Evolutionary conservation across 2,113 vertebrate species (phyloP).

Genomic region (Condylura cristata): DNA sequence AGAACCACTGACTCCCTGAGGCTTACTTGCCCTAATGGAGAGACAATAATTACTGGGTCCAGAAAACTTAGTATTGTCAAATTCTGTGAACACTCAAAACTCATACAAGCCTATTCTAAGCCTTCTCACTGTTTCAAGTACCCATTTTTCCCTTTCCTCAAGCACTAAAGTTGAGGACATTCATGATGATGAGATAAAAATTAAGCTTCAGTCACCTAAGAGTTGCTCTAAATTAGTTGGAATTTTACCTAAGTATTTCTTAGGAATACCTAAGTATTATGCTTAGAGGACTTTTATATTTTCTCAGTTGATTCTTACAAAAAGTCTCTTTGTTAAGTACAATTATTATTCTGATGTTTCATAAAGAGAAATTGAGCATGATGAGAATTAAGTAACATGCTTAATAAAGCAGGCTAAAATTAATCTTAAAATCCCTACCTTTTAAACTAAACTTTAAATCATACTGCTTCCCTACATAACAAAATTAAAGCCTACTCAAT

Average conservation of each 20-base stretch:
- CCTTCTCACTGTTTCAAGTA: not conserved
- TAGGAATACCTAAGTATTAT: not conserved
- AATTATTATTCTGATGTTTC: not conserved
- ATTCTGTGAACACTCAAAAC: not conserved
- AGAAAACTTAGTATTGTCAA: not conserved
- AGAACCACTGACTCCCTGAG: not conserved
- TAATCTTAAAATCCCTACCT: not conserved
- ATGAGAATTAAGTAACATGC: not conserved
- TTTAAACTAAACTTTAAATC: slow-evolving; percentile 37
- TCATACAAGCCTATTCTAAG: not conserved
- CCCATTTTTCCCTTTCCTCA: not conserved
- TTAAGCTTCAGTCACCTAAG: not conserved
- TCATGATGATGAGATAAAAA: not conserved
- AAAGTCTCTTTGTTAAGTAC: not conserved
- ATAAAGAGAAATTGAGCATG: slow-evolving; percentile 8
- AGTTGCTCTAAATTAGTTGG: not conserved
- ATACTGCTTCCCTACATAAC: not conserved
- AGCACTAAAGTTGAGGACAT: not conserved
- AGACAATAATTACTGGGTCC: not conserved
- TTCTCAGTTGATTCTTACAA: not conserved
- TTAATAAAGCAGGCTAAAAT: not conserved
- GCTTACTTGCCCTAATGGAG: not conserved
- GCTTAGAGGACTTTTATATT: not conserved
- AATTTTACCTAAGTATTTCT: not conserved
- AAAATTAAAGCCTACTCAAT: not conserved